Evolutionary conservation across 2,888 invertebrate species (phyloP).

Genomic region (Drosophila tanythrix): DNA sequence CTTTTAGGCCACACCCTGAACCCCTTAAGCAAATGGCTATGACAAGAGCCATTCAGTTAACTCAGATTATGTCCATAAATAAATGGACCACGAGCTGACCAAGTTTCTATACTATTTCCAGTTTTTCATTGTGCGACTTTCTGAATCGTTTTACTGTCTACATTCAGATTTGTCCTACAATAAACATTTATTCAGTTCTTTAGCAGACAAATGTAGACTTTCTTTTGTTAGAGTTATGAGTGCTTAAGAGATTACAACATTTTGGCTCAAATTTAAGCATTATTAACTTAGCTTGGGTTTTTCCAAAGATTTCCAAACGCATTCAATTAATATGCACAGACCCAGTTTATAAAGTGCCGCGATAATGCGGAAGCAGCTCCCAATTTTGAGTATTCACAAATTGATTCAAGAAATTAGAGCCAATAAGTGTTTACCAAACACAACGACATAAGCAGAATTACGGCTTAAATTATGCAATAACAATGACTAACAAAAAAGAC

Average conservation of each 20-base stretch:
- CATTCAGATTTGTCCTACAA: not conserved
- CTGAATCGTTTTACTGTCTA: not conserved
- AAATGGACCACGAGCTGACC: not conserved
- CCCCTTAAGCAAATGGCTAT: not conserved
- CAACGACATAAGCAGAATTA: constrained; percentile 16
- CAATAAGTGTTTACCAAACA: constrained; percentile 16
- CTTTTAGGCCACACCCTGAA: constrained; percentile 22
- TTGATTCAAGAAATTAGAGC: constrained; percentile 17
- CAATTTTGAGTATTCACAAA: not conserved
- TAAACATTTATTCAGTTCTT: not conserved
- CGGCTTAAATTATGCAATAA: constrained; percentile 52
- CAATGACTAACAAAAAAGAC: constrained; percentile 24
- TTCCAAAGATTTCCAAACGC: constrained; percentile 28
- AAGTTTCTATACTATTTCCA: not conserved
- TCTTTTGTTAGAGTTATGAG: constrained; percentile 11
- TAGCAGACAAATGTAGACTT: constrained; percentile 6
- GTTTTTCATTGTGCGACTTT: not conserved
- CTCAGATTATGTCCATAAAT: not conserved
- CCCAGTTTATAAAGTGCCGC: constrained; percentile 26
- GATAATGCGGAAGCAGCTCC: constrained; percentile 32
- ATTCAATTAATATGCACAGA: constrained; percentile 31
- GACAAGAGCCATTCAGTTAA: not conserved
- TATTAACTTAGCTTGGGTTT: constrained; percentile 4
- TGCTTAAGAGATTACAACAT: not conserved
- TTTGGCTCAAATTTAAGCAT: not conserved